Conservation (phyloP, 2,113 vertebrate genomes). For the Platycercus adscitus region DNA sequence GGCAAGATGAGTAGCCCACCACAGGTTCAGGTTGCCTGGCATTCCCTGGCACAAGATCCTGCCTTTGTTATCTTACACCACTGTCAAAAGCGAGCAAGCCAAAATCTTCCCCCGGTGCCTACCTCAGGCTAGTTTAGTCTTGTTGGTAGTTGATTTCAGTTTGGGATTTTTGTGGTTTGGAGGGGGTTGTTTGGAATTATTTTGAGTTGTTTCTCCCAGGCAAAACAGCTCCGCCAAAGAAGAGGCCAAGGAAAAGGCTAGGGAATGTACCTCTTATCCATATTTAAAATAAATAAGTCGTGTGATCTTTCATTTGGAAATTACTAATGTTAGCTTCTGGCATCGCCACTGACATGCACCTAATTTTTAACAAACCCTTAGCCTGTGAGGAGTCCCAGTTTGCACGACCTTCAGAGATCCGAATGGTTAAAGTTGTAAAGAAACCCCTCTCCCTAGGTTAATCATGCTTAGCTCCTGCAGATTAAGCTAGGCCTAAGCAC, state of each 20-base stretch:
- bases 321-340: neutral
- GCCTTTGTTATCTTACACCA: fast-evolving
- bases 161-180: constrained; percentile 50
- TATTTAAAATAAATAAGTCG: neutral
- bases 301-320: neutral
- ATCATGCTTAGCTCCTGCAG: neutral
- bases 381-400: neutral
- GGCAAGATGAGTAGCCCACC: fast-evolving
- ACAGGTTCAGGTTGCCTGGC: neutral
- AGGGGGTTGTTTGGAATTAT: neutral
- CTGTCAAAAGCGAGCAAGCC: neutral
- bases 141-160: constrained; percentile 6
- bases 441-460: neutral
- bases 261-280: neutral
- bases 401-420: neutral
- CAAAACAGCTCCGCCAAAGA: neutral
- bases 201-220: constrained; percentile 7
- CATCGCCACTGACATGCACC: fast-evolving
- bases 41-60: neutral
- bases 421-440: neutral
- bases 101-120: neutral
- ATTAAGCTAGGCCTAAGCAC: neutral
- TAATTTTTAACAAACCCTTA: neutral
- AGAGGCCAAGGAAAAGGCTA: neutral
- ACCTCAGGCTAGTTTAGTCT: constrained; percentile 31